Percentiles rank a stretch among this genome's conserved stretches.
phyloP scores from a whole-genome alignment of 1,140 invertebrate species.

The Akabosia matsudoensis region DNA sequence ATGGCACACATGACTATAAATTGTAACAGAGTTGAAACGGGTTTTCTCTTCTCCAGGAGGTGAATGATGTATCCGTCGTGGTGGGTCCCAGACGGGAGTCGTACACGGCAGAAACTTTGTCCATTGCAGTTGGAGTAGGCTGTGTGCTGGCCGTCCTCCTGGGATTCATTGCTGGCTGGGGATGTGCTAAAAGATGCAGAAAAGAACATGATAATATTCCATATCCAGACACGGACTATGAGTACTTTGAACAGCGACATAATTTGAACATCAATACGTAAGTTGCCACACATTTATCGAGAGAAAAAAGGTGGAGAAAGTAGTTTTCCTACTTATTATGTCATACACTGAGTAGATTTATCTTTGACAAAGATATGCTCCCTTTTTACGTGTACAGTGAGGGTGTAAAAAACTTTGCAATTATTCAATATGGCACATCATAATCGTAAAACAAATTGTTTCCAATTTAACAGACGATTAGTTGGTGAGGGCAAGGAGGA shows the following conservation, averaged over 20 bases:
- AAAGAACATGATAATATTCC: slow-evolving; percentile 53
- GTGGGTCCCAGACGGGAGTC: slow-evolving; percentile 38
- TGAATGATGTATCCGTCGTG: slow-evolving; percentile 39
- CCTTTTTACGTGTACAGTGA: too few relatives aligned
- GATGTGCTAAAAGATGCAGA: slow-evolving; percentile 51
- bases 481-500: slow-evolving; percentile 47
- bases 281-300: neutral
- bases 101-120: slow-evolving; percentile 56
- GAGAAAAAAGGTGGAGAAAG: neutral
- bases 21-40: too few relatives aligned
- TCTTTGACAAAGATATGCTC: neutral
- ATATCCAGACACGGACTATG: slow-evolving; percentile 53
- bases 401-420: too few relatives aligned
- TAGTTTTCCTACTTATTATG: too few relatives aligned
- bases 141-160: slow-evolving; percentile 55
- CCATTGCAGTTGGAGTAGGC: slow-evolving; percentile 55
- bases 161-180: slow-evolving; percentile 53
- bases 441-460: neutral
- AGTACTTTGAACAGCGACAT: slow-evolving; percentile 52
- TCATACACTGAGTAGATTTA: neutral
- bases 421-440: too few relatives aligned
- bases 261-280: slow-evolving; percentile 48
- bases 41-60: slow-evolving; percentile 38
- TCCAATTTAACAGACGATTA: slow-evolving; percentile 38
- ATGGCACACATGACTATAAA: too few relatives aligned